Conservation (phyloP, 2,113 vertebrate genomes). For the Syngnathus floridae region DNA sequence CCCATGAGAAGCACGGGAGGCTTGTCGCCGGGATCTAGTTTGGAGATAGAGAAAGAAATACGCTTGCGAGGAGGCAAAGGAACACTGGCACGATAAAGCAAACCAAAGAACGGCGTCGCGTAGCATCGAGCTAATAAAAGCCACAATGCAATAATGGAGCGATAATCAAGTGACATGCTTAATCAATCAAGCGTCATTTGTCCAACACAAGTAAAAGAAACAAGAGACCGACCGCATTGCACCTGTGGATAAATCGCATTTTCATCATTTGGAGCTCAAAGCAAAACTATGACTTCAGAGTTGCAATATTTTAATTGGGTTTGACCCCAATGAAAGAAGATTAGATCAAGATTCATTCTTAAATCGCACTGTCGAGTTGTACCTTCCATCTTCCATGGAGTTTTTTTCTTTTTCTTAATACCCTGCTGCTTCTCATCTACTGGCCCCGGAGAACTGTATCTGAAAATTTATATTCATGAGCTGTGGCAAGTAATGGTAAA, state of each 20-base stretch:
- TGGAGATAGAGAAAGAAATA: conserved; percentile 8
- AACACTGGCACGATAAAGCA: no score
- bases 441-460: conserved; percentile 47
- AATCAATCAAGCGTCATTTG: neutral
- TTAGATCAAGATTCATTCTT: conserved; percentile 31
- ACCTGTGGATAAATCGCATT: neutral
- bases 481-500: conserved; percentile 67
- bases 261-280: neutral
- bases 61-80: neutral
- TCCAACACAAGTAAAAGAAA: neutral
- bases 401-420: conserved; percentile 51
- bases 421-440: conserved; percentile 40
- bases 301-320: conserved; percentile 6
- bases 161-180: neutral
- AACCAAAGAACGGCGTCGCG: neutral
- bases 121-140: neutral
- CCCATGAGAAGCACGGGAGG: conserved; percentile 81
- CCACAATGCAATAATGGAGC: neutral
- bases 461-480: conserved; percentile 68
- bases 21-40: conserved; percentile 77
- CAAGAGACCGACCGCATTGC: neutral
- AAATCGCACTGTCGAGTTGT: conserved; percentile 17
- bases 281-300: conserved; percentile 10
- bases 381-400: neutral
- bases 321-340: conserved; percentile 13